Base-by-base conservation (phyloP, 2,888 invertebrate genomes). In the Syritta pipiens region DNA sequence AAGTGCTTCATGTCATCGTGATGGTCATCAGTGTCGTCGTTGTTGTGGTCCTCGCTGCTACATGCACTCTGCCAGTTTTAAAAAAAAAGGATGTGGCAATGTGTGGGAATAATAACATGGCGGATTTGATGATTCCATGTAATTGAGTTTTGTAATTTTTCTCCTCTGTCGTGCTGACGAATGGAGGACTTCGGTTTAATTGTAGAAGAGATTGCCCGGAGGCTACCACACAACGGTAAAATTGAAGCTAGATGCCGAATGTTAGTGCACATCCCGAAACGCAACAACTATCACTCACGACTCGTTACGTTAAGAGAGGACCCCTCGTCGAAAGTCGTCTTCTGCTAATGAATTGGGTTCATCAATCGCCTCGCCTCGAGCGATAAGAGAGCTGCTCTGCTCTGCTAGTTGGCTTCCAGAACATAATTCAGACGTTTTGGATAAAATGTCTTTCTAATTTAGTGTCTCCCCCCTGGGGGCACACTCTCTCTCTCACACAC, bases 1-100 rank as follows among this genome's bases (percentile, higher is more conserved):
- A 59, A 53, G 63, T 59, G 51, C 59, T 59, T 65, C 63, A 53
- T 71, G 77, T 71, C 77, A 77, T 53, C 59, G 46, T 71, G 71
- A 63, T 48, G n/a, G 48, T 60, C 69, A 62, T 62, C 55, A 68
- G 62, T 62, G 68, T 46, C 42, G n/a, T n/a, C n/a, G n/a, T n/a
- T 71, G 37, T 32, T 17, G 3, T 57, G 69, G 63, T 35, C 40
- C 51, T 20, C 7, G n/a, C 37, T 63, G 48, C 63, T 30, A 55
- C 26, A 51, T 53, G 60, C 49, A 62, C 20, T 59, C 46, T 62
- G 71, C 48, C 37, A 46, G 46, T 48, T 67, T 40, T 28, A 10
- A 2, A 3, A 30, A 32, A 22, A 6, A 1, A 22, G 48, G 17
- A 40, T 19, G 37, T 10, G 28, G 12, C 32, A 12, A 42, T 60